These are phyloP conservation scores for Congeria kusceri DNA, from an alignment of 2,888 invertebrate genomes.

Conservation along the genomic window DNA sequence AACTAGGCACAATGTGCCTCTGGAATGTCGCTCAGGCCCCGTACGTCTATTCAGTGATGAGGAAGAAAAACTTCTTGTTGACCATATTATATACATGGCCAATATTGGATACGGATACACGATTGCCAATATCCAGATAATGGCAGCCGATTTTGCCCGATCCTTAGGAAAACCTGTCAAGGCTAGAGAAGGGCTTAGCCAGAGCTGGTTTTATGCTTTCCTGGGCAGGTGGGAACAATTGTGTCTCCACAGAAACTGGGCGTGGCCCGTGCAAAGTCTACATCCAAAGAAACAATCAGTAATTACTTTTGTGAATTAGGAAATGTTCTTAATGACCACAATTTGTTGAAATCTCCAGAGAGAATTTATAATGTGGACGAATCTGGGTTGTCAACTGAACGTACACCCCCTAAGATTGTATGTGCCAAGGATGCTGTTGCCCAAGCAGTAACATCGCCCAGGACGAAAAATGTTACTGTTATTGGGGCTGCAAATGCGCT, in stretches of 20 bases:
- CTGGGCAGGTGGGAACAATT: conserved; percentile 44
- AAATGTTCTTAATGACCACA: conserved; percentile 13
- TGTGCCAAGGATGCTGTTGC: too few relatives aligned
- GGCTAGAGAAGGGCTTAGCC: conserved; percentile 24
- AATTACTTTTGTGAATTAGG: conserved; percentile 43
- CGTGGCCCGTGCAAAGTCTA: conserved; percentile 34
- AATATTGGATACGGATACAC: conserved; percentile 45
- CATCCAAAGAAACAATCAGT: conserved; percentile 33
- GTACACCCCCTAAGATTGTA: conserved; percentile 53
- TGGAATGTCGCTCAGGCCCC: conserved; percentile 18
- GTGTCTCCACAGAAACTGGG: conserved; percentile 45
- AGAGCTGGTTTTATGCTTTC: conserved; percentile 54
- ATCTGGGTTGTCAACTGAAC: conserved; percentile 49
- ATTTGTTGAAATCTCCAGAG: conserved; percentile 33
- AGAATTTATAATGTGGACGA: conserved; percentile 56
- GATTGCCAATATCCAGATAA: conserved; percentile 11
- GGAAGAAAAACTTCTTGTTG: conserved; percentile 24
- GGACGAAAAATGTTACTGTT: too few relatives aligned
- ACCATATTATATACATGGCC: conserved; percentile 35
- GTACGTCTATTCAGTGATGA: background rate
- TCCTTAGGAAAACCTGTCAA: conserved; percentile 30
- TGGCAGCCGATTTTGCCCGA: conserved; percentile 35
- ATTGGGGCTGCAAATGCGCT: conserved; percentile 51
- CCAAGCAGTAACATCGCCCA: too few relatives aligned
- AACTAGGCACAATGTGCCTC: conserved; percentile 28